Evolutionary conservation across 2,113 vertebrate species (phyloP).

Genomic region (Beaufortia kweichowensis): DNA sequence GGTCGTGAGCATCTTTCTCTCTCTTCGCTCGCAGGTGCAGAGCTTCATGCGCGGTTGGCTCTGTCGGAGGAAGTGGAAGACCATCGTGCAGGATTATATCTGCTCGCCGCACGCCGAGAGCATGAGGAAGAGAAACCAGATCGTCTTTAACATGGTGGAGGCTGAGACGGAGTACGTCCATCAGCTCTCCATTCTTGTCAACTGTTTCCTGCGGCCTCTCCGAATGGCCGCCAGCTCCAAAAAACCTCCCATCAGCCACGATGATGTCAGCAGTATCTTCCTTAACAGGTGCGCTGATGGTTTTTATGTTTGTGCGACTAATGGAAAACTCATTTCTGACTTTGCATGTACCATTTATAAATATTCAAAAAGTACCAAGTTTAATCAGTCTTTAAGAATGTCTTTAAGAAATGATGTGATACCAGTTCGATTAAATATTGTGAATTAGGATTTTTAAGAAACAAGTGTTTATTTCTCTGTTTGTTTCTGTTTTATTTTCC

Average conservation of each 20-base stretch:
- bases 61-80: constrained; percentile 96
- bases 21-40: constrained; percentile 79
- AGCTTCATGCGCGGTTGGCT: constrained; percentile 98
- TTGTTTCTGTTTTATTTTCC: constrained; percentile 30
- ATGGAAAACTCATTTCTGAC: no score
- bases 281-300: constrained; percentile 91
- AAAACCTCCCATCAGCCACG: constrained; percentile 92
- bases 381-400: no score
- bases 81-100: constrained; percentile 98
- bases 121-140: constrained; percentile 98
- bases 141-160: constrained; percentile 98
- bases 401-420: neutral
- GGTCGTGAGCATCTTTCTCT: neutral
- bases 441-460: no score
- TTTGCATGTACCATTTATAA: neutral
- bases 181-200: constrained; percentile 93
- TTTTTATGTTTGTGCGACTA: neutral
- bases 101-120: constrained; percentile 95
- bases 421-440: no score
- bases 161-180: constrained; percentile 94
- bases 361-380: neutral
- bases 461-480: neutral
- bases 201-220: constrained; percentile 91
- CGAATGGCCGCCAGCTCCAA: constrained; percentile 98
- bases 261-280: constrained; percentile 94